Evolutionary conservation across 2,888 invertebrate genomes (phyloP).

Genomic region (Pandemis cinnamomeana): DNA sequence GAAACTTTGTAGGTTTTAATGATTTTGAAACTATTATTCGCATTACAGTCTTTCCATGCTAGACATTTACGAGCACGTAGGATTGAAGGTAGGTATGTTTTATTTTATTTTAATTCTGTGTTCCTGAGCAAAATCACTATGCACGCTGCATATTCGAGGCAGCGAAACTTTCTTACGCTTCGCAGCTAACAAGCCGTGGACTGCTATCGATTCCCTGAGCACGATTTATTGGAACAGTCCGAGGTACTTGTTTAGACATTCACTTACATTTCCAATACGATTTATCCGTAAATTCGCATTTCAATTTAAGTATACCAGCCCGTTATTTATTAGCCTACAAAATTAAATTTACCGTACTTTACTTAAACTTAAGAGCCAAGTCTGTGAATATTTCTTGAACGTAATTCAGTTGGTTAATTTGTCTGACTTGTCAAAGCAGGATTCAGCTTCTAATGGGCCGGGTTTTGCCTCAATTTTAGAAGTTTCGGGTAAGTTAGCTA

Average conservation of each 20-base stretch:
- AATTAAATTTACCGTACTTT: constrained; percentile 21
- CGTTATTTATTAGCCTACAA: constrained; percentile 22
- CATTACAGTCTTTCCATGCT: no score
- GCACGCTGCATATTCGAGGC: constrained; percentile 1
- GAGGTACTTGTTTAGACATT: constrained; percentile 33
- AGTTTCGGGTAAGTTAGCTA: not conserved
- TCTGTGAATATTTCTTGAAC: constrained; percentile 17
- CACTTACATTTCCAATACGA: constrained; percentile 24
- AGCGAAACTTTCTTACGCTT: not conserved
- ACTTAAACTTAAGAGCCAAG: constrained; percentile 11
- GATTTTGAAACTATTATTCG: no score
- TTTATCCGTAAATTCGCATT: constrained; percentile 22
- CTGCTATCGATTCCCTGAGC: constrained; percentile 12
- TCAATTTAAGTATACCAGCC: constrained; percentile 23
- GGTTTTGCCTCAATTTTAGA: constrained; percentile 2
- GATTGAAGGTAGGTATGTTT: not conserved
- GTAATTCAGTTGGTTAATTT: constrained; percentile 12
- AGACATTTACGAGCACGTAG: no score
- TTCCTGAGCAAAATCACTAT: not conserved
- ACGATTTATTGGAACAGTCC: constrained; percentile 32
- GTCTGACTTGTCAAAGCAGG: constrained; percentile 12
- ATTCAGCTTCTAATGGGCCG: not conserved
- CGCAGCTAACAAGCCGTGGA: constrained; percentile 10
- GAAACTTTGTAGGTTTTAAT: no score
- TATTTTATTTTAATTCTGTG: not conserved